These are phyloP conservation scores for Halcyon leucocephala DNA, from an alignment of 2,797 vertebrate genomes.

Conservation along the genomic window DNA sequence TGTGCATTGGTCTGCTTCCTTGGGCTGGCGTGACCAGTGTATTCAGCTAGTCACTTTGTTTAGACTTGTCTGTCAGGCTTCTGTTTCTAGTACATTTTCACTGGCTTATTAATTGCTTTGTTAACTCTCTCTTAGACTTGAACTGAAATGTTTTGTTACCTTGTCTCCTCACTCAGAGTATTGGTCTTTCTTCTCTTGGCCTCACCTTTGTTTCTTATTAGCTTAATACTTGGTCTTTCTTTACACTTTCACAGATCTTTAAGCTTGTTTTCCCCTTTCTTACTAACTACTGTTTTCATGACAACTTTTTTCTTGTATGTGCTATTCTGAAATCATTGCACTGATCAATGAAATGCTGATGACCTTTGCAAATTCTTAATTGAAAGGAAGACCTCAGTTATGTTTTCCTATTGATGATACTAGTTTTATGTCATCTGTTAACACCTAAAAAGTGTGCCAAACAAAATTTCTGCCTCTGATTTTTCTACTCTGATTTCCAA, in stretches of 20 bases:
- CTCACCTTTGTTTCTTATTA: slow-evolving; percentile 54
- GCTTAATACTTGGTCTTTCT: neutral
- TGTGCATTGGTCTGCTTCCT: neutral
- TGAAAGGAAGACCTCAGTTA: neutral
- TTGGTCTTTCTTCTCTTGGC: neutral
- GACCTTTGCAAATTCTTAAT: neutral
- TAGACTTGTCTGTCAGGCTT: neutral
- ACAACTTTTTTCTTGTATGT: neutral
- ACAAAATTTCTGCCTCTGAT: neutral
- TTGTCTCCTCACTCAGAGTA: neutral
- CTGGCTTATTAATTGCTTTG: neutral
- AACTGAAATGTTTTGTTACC: neutral
- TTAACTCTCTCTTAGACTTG: neutral
- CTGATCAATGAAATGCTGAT: neutral
- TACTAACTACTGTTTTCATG: neutral
- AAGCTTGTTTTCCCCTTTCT: neutral
- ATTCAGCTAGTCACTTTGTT: neutral
- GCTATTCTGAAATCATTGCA: neutral
- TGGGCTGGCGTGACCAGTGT: neutral
- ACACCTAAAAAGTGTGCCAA: neutral
- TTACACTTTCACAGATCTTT: neutral
- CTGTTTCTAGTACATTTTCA: neutral
- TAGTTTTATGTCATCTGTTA: neutral
- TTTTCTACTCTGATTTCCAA: neutral
- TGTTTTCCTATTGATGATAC: neutral